Conservation (phyloP, 2,113 vertebrate species). For the Nipponia nippon region DNA sequence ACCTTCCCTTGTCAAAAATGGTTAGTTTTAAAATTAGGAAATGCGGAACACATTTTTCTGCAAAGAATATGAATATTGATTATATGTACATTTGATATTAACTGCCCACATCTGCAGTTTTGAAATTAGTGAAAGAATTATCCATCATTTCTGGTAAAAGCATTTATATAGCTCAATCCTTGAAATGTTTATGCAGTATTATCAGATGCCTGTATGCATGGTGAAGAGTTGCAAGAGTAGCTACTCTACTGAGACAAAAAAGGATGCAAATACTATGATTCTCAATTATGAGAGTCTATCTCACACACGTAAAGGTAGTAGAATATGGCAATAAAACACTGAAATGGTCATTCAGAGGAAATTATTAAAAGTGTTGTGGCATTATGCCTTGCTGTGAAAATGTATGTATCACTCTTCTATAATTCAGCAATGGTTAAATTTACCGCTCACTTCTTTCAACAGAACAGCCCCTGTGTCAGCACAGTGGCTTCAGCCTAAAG, state of each 20-base stretch:
- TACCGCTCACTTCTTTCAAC: not conserved
- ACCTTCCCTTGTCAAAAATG: not conserved
- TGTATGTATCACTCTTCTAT: not conserved
- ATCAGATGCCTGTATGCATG: not conserved
- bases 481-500: not conserved
- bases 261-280: not conserved
- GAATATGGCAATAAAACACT: not conserved
- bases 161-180: not conserved
- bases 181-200: not conserved
- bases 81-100: not conserved
- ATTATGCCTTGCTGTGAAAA: not conserved
- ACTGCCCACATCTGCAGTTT: not conserved
- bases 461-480: not conserved
- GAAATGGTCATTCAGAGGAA: not conserved
- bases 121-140: not conserved
- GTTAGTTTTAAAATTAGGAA: not conserved
- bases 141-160: not conserved
- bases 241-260: not conserved
- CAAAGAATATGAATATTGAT: not conserved
- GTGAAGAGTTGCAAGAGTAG: not conserved
- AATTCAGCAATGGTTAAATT: not conserved
- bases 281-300: not conserved
- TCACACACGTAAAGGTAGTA: not conserved
- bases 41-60: not conserved
- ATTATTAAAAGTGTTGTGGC: not conserved